Evolutionary conservation across 2,113 vertebrate genomes (phyloP), one percentile per base, ranked within the genome.

Genomic region (Silurus meridionalis): DNA sequence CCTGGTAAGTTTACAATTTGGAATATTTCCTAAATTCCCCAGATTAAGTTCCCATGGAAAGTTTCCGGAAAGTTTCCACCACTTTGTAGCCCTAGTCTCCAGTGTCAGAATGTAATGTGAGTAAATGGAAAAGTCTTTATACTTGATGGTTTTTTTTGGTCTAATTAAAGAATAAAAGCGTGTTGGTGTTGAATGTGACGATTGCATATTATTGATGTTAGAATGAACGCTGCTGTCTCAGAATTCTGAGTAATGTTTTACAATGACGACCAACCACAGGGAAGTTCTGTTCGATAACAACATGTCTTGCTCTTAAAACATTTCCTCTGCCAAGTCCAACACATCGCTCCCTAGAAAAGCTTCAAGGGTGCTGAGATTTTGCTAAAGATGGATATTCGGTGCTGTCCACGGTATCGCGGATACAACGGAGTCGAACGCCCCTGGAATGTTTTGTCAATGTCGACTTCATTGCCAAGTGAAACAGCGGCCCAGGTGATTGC

Each of bases 371-470:
- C 57, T 23, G 81, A 86, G 84, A 80, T 85, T 89, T 85, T 79
- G 28, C 23, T 55, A 63, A 75, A 89, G 88, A 89, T 80, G 86
- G 83, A 85, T 89, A 87, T 85, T 46, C 74, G 19, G 72, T 46
- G n/a, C 57, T 77, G 80, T 63, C 64, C 82, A 25, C 48, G 77
- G 86, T 84, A 64, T 66, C 53, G 75, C 52, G 57, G 64, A 79
- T 84, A 86, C 77, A 77, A 79, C 83, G n/a, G 13, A 83, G 83
- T 83, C 69, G 64, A 86, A 81, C 69, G 48, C 74, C 79, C 86
- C 83, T 80, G 48, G 63, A 89, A 89, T 89, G 88, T 89, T 90
- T 86, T 89, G 89, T 90, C 87, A 88, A 80, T 83, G 87, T 90
- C 85, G 66, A 83, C 85, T 87, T 75, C 87, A 83, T 87, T 87